Percentiles rank a stretch among this genome's conserved stretches.
Evolutionary conservation across 1,140 invertebrate species (phyloP).

Genomic region (Oppia nitens): DNA sequence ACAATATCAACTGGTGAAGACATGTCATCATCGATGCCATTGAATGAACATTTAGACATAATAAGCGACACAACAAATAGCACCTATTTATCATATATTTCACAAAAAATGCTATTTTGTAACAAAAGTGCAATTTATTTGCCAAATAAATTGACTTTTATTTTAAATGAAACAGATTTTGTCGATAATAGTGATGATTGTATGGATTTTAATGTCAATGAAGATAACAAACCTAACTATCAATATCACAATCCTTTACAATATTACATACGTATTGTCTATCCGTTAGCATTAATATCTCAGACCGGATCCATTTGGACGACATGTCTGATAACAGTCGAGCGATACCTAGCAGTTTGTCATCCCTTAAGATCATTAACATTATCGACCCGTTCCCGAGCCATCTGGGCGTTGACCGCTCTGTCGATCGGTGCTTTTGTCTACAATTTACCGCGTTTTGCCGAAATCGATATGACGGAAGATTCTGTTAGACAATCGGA

Average conservation of each 20-base stretch:
- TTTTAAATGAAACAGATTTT: neutral
- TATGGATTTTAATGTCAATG: neutral
- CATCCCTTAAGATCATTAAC: constrained; percentile 71
- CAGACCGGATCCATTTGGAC: constrained; percentile 84
- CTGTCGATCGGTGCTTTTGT: constrained; percentile 61
- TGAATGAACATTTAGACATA: no score
- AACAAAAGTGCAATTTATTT: neutral
- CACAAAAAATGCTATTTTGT: neutral
- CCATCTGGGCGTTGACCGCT: constrained; percentile 61
- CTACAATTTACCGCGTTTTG: constrained; percentile 65
- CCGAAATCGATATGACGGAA: constrained; percentile 28
- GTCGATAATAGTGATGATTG: neutral
- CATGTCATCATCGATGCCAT: constrained; percentile 3
- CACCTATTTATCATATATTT: neutral
- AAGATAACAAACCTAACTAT: neutral
- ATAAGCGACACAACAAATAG: neutral
- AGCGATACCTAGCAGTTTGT: constrained; percentile 89
- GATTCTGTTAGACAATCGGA: constrained; percentile 39
- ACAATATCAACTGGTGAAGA: neutral
- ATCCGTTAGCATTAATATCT: constrained; percentile 66
- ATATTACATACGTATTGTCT: constrained; percentile 36
- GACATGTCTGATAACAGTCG: constrained; percentile 83
- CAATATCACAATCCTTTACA: constrained; percentile 1
- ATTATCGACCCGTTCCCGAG: constrained; percentile 74
- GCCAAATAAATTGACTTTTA: neutral